Percentiles rank a stretch among this genome's conserved stretches.
Conservation (phyloP, 92 coral and sea anemone species). For the Epizoanthus scotinus region DNA sequence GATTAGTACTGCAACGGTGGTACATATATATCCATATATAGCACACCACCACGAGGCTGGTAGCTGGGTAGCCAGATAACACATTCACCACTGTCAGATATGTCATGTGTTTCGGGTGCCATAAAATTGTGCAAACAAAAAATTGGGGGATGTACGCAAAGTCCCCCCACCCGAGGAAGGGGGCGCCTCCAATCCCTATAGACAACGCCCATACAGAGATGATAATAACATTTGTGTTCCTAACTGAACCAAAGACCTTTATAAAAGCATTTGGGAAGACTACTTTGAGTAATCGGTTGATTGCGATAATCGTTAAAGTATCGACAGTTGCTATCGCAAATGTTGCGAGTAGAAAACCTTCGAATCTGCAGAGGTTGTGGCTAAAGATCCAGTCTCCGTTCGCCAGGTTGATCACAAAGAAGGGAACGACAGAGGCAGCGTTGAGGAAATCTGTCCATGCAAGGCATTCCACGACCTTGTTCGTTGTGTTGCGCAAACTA, state of each 20-base stretch:
- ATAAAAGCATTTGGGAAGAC: conserved; percentile 5
- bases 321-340: conserved; percentile 30
- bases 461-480: conserved; percentile 26
- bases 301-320: conserved; percentile 25
- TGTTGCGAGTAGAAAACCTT: conserved; percentile 26
- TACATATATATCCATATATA: conserved; percentile 24
- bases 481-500: conserved; percentile 3
- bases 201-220: conserved; percentile 33
- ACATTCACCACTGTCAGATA: conserved; percentile 4
- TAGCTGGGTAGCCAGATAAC: conserved; percentile 26
- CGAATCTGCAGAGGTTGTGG: background rate
- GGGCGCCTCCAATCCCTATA: conserved; percentile 2
- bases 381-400: conserved; percentile 31
- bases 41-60: conserved; percentile 13
- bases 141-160: conserved; percentile 18
- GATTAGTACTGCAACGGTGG: conserved; percentile 5
- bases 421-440: conserved; percentile 1
- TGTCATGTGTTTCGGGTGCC: conserved; percentile 19
- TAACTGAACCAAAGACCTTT: conserved; percentile 13
- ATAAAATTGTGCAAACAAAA: conserved; percentile 23
- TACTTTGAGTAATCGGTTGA: conserved; percentile 32
- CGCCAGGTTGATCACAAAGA: conserved; percentile 13
- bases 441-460: conserved; percentile 36
- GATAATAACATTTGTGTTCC: conserved; percentile 21
- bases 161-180: conserved; percentile 15